A percentile compares a stretch with the other conserved stretches of the same genome.
Conservation (phyloP, 2,888 invertebrate species). For the Leuctra nigra region DNA sequence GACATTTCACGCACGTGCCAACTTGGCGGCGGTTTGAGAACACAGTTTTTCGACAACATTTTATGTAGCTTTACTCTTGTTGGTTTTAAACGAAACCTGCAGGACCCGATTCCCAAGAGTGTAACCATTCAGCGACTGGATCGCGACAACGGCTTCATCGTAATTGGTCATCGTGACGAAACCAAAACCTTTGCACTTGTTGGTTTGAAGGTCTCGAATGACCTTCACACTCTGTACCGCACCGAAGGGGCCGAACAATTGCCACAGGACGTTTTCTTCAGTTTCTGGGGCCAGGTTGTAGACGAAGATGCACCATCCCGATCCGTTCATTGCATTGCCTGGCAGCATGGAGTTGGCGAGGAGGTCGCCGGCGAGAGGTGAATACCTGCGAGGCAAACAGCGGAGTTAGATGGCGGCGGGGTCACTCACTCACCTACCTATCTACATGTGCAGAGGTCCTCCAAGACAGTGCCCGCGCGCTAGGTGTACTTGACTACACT, state of each 20-base stretch:
- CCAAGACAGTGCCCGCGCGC: no score
- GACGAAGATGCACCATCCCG: slow-evolving; percentile 90
- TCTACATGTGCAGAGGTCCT: no score
- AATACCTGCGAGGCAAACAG: slow-evolving; percentile 52
- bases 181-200: slow-evolving; percentile 97
- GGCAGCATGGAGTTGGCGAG: slow-evolving; percentile 73
- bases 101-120: slow-evolving; percentile 90
- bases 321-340: slow-evolving; percentile 78
- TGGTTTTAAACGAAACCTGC: slow-evolving; percentile 96
- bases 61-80: slow-evolving; percentile 62
- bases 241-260: slow-evolving; percentile 94
- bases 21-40: slow-evolving; percentile 30
- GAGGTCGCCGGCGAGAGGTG: slow-evolving; percentile 75
- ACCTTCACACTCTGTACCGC: slow-evolving; percentile 97
- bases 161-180: slow-evolving; percentile 99
- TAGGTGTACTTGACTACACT: no score
- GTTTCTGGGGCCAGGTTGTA: slow-evolving; percentile 89
- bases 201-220: slow-evolving; percentile 89
- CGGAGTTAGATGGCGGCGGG: no score
- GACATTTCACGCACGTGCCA: slow-evolving; percentile 28
- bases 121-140: slow-evolving; percentile 93
- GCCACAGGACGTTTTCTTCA: slow-evolving; percentile 87
- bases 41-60: slow-evolving; percentile 28
- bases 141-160: slow-evolving; percentile 93
- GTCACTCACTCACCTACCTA: no score